Evolutionary conservation across 2,113 vertebrate genomes (phyloP).

Genomic region (Murina feae): DNA sequence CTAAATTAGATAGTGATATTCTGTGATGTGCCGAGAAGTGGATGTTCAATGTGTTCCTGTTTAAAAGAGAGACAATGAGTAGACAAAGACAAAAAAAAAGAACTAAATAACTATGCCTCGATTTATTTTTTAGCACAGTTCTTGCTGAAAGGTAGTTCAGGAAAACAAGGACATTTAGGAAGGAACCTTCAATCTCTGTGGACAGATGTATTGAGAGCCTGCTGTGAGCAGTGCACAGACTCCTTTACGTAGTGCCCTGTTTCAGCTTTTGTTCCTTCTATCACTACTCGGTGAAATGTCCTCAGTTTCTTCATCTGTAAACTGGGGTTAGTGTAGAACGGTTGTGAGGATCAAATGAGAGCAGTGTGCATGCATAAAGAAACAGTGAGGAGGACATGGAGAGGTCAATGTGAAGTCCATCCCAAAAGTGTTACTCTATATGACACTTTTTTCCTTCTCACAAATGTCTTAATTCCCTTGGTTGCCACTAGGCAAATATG

Average conservation of each 20-base stretch:
- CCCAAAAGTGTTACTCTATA: background rate
- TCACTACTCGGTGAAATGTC: background rate
- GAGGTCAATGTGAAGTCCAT: background rate
- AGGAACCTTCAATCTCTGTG: background rate
- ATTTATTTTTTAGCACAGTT: conserved; percentile 38
- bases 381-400: background rate
- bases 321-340: background rate
- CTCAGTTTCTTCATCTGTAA: background rate
- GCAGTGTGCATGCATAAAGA: background rate
- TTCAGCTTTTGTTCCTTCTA: background rate
- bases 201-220: background rate
- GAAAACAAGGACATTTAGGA: conserved; percentile 10
- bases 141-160: conserved; percentile 41
- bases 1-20: conserved; percentile 48
- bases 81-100: conserved; percentile 33
- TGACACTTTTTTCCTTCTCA: background rate
- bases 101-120: background rate
- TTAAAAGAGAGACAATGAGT: conserved; percentile 49
- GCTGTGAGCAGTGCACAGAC: background rate
- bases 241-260: background rate
- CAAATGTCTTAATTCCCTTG: background rate
- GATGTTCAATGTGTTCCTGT: conserved; percentile 44
- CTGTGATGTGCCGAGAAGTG: conserved; percentile 14
- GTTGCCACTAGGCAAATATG: background rate
- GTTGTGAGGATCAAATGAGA: background rate